Percentiles rank a stretch among this genome's conserved stretches.
Evolutionary conservation across 2,797 vertebrate species (phyloP).

Genomic region (Simalia tracyae): DNA sequence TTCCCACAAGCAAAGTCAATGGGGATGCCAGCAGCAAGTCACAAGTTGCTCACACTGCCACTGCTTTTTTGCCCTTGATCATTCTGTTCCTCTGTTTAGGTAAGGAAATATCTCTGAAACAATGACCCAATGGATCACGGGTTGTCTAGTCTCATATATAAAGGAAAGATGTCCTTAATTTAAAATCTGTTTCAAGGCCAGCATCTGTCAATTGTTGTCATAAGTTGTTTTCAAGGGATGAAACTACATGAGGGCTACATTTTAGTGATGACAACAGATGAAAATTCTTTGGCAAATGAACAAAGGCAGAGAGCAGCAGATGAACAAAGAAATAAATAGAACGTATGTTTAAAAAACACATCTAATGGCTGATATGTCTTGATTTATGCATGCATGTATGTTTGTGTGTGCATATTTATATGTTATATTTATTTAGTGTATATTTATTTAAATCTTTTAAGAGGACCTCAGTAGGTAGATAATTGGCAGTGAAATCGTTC

Average conservation of each 20-base stretch:
- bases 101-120: too few species aligned
- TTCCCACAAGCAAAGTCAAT: too few species aligned
- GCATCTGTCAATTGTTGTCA: constrained; percentile 38
- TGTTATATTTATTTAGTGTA: neutral
- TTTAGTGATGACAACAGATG: constrained; percentile 54
- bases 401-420: neutral
- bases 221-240: constrained; percentile 41
- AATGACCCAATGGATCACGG: too few species aligned
- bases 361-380: constrained; percentile 27
- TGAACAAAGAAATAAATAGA: constrained; percentile 45
- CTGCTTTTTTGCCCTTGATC: too few species aligned
- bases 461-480: neutral
- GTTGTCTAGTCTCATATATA: neutral
- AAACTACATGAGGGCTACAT: constrained; percentile 34
- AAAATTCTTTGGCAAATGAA: constrained; percentile 53
- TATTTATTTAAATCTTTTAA: neutral
- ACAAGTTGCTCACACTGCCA: too few species aligned
- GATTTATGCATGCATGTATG: constrained; percentile 5
- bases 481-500: neutral
- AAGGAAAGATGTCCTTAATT: constrained; percentile 32
- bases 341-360: constrained; percentile 39
- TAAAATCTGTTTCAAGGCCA: constrained; percentile 28
- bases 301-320: neutral
- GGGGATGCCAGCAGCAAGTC: too few species aligned
- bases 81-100: too few species aligned